Evolutionary conservation across 2,113 vertebrate genomes (phyloP).

Genomic region (Numenius arquata): DNA sequence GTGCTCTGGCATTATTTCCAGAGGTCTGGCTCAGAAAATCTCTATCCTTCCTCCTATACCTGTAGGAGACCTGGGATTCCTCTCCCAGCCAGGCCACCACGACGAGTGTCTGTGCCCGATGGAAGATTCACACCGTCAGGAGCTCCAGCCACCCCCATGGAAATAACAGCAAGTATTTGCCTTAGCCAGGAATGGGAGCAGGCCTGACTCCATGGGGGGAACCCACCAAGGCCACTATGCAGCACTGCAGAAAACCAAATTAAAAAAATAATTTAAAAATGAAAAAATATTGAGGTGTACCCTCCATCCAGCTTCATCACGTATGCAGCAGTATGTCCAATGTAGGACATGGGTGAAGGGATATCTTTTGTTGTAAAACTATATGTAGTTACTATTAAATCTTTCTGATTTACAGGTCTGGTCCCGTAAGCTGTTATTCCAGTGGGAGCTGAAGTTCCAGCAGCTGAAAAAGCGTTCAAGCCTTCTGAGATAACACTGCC

Average conservation of each 20-base stretch:
- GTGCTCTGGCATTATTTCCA: not conserved
- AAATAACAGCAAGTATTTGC: not conserved
- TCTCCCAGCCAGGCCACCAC: not conserved
- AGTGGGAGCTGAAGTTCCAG: not conserved
- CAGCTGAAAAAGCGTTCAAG: not conserved
- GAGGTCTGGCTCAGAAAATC: not conserved
- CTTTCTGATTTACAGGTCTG: not conserved
- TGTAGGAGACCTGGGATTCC: not conserved
- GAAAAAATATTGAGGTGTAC: not conserved
- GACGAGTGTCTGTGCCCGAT: not conserved
- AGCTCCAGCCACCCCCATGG: not conserved
- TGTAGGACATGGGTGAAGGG: not conserved
- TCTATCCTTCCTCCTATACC: not conserved
- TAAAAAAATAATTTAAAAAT: not conserved
- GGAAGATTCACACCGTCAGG: not conserved
- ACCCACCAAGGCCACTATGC: not conserved
- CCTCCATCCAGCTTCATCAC: not conserved
- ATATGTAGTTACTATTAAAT: not conserved
- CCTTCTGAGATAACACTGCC: not conserved
- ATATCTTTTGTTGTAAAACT: not conserved
- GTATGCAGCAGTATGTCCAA: not conserved
- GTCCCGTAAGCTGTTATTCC: not conserved
- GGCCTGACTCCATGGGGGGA: not conserved
- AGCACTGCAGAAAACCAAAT: not conserved
- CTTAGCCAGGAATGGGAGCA: not conserved